These are phyloP conservation scores for Paramormyrops kingsleyae DNA, from an alignment of 2,113 vertebrate genomes.

Conservation along the genomic window DNA sequence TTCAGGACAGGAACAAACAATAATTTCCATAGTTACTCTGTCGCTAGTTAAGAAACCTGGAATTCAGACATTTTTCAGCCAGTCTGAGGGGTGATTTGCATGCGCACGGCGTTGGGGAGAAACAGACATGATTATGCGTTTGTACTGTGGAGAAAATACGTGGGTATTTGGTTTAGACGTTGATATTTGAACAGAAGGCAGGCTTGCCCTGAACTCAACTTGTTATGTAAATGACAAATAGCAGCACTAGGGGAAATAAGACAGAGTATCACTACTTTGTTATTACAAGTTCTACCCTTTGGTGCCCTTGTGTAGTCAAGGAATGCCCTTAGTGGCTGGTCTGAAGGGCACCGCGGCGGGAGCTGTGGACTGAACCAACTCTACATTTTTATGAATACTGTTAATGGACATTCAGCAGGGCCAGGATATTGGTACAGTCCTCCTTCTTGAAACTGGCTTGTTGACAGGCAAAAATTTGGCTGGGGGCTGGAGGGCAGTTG, in stretches of 20 bases:
- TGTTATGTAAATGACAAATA: conserved; percentile 5
- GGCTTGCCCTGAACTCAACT: neutral
- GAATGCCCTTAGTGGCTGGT: neutral
- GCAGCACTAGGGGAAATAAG: neutral
- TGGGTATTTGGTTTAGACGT: neutral
- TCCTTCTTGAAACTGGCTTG: neutral
- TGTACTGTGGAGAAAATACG: neutral
- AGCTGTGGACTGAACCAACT: neutral
- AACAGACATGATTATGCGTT: conserved; percentile 1
- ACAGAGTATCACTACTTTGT: neutral
- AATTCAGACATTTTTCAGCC: neutral
- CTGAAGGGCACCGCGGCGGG: neutral
- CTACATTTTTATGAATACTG: neutral
- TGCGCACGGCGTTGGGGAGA: neutral
- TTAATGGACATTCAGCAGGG: neutral
- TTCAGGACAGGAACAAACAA: neutral
- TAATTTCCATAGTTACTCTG: neutral
- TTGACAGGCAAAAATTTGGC: neutral
- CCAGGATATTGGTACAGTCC: neutral
- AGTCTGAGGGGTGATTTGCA: neutral
- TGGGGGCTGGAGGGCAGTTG: neutral
- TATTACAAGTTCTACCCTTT: neutral
- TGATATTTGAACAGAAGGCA: neutral
- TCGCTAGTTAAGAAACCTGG: neutral
- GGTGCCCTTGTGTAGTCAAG: neutral